phyloP scores from a whole-genome alignment of 2,888 invertebrate species.

The Oscheius myriophilus region DNA sequence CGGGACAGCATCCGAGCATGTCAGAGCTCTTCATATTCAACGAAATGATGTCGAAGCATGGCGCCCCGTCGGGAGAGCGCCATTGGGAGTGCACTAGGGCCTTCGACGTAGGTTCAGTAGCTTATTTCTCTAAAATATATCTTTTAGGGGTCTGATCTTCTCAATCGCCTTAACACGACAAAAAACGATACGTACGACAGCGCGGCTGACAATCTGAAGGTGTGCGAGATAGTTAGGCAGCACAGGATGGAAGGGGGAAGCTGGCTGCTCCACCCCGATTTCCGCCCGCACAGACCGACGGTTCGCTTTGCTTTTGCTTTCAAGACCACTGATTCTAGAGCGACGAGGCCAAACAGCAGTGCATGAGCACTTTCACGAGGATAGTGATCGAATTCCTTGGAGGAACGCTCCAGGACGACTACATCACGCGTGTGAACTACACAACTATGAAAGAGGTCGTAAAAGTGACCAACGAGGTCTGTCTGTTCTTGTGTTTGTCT shows the following conservation, averaged over 20 bases:
- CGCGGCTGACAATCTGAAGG: not conserved
- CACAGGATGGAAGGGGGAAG: conserved; percentile 6
- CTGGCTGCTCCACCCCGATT: conserved; percentile 12
- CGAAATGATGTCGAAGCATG: no score
- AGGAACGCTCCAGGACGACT: conserved; percentile 5
- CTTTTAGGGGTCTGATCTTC: not conserved
- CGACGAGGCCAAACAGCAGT: not conserved
- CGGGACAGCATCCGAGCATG: no score
- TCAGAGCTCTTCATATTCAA: no score
- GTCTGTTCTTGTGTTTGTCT: no score
- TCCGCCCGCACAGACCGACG: not conserved
- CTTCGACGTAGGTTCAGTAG: not conserved
- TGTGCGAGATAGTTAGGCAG: not conserved
- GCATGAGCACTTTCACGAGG: not conserved
- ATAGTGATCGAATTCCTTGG: conserved; percentile 3
- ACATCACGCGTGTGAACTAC: conserved; percentile 1
- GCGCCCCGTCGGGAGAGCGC: no score
- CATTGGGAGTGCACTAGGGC: no score
- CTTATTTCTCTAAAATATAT: not conserved
- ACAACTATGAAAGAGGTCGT: conserved; percentile 8
- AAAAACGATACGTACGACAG: not conserved
- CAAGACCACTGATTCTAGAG: not conserved
- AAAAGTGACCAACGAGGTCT: conserved; percentile 16
- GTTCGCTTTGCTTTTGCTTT: not conserved
- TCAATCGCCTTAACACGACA: not conserved